Percentiles rank a stretch among this genome's conserved stretches.
Evolutionary conservation across 2,113 vertebrate genomes (phyloP).

Genomic region (Ahaetulla prasina): DNA sequence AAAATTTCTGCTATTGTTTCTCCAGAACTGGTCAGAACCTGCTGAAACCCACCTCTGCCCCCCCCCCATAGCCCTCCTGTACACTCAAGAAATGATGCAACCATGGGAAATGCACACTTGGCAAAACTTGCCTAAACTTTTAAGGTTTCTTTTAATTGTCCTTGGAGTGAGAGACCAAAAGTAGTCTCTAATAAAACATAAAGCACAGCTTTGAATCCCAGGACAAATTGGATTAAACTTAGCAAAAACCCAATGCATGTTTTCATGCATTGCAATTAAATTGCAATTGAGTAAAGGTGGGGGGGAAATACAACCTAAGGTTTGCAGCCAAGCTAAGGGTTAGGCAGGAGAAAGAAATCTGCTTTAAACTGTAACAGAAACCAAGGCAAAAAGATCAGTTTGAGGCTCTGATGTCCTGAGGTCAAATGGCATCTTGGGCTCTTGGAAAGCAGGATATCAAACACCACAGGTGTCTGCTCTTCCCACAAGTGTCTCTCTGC

Average conservation of each 20-base stretch:
- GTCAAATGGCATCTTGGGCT: slow-evolving; percentile 24
- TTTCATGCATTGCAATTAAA: too few relatives aligned
- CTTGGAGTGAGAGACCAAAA: neutral
- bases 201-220: neutral
- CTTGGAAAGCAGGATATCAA: slow-evolving; percentile 26
- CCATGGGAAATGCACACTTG: neutral
- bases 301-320: neutral
- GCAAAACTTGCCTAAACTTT: neutral
- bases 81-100: neutral
- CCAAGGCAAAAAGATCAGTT: slow-evolving; percentile 10
- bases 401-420: slow-evolving; percentile 4
- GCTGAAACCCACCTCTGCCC: too few relatives aligned
- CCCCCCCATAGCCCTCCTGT: neutral
- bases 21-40: too few relatives aligned
- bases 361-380: slow-evolving; percentile 15
- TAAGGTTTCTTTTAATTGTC: neutral
- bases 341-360: slow-evolving; percentile 15
- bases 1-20: too few relatives aligned
- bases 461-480: slow-evolving; percentile 14
- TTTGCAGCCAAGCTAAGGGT: neutral
- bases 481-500: neutral
- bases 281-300: neutral
- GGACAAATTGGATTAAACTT: neutral
- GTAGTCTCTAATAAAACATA: neutral
- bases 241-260: neutral